Base-by-base conservation (phyloP, 1,140 invertebrate species). In the Drosophila novamexicana region DNA sequence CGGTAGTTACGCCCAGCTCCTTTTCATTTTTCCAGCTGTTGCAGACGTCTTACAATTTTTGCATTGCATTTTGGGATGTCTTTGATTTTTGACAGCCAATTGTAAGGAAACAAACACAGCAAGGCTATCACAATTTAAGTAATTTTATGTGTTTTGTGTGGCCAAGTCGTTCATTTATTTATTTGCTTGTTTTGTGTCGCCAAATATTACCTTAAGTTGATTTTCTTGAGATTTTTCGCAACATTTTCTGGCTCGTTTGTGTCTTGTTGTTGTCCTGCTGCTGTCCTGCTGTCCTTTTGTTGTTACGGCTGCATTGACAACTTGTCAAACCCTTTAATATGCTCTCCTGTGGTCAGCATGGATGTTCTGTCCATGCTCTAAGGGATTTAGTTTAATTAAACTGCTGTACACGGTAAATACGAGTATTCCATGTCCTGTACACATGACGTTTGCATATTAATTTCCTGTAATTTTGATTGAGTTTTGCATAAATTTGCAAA, bases 311-410 rank as follows among this genome's bases (percentile, higher is more conserved):
- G 32, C 36, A 69, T 71, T 85, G 81, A 85, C 81, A 88, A 71
- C 50, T 79, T 86, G 83, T 88, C 83, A 88, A 73, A 77, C 68
- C 73, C 44, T 64, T 49, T 81, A 65, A 70, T 72, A 80, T 75
- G 52, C 74, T 54, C 12, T 37, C 53, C 9, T 39, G 16, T 64
- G 59, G 12, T 7, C 42, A 37, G 16, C 64, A 36, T 47, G 44
- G 53, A 59, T 44, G 44, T 47, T 32, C 32, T 58, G 53, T 53
- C 63, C 47, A 7, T 66, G 61, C 52, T 65, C 36, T 6, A 18
- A 29, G 63, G 76, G 58, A 82, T 86, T 86, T 62, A 59, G 65
- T 88, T 88, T 83, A 88, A 86, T 86, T 86, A 83, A 86, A 77
- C 72, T 79, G 40, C 40, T 64, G 36, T 56, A 42, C 40, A 61